Conservation (phyloP, 1,140 invertebrate species). For the Rhyacophila brunnea region DNA sequence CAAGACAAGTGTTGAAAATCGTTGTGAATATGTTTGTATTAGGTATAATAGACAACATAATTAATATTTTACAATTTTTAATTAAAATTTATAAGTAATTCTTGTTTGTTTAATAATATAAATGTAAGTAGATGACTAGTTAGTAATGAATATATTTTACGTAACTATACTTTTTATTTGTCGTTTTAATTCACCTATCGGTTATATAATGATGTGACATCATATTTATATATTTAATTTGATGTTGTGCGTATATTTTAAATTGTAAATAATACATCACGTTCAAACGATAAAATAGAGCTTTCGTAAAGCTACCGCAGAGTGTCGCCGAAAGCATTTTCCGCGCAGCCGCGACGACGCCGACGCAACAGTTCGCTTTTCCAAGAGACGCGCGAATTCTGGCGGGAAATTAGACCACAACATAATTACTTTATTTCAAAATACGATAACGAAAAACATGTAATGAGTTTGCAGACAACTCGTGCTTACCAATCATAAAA, state of each 20-base stretch:
- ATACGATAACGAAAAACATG: not conserved
- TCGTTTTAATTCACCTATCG: not conserved
- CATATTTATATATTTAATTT: too few relatives aligned
- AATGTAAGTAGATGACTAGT: too few relatives aligned
- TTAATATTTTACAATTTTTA: not conserved
- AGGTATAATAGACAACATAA: not conserved
- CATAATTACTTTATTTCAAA: not conserved
- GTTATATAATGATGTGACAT: not conserved
- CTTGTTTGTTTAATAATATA: too few relatives aligned
- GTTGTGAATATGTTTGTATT: too few relatives aligned
- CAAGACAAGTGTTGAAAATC: too few relatives aligned
- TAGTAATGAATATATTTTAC: too few relatives aligned
- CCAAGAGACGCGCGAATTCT: not conserved
- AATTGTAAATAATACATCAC: not conserved
- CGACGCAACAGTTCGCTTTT: constrained; percentile 21
- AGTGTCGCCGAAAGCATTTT: not conserved
- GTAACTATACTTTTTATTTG: not conserved
- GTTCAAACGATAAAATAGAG: not conserved
- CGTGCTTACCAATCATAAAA: too few relatives aligned
- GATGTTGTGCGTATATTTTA: too few relatives aligned
- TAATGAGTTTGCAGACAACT: too few relatives aligned
- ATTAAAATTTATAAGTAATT: not conserved
- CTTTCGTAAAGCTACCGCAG: too few relatives aligned
- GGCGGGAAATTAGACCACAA: constrained; percentile 8
- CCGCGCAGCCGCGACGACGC: constrained; percentile 3